Base-by-base conservation (phyloP, 2,113 vertebrate genomes). In the Sinocyclocheilus rhinocerous region DNA sequence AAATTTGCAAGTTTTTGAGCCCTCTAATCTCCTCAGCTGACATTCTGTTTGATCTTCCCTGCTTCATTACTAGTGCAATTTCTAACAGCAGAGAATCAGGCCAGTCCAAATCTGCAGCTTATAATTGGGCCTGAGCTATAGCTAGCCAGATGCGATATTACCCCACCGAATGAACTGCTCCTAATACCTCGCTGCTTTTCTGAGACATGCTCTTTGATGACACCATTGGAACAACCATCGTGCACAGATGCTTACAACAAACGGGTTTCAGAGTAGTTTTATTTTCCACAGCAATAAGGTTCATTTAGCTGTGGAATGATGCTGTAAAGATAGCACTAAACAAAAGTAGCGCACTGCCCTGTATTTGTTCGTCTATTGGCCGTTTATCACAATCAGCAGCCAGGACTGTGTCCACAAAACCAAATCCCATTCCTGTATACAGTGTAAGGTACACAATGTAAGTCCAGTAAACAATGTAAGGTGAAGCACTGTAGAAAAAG, bases 261-360 rank as follows among this genome's bases (percentile, higher is more conserved):
- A 22, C 0, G 29, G 39, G 45, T 45, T 59, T 61, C n/a, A 11
- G 20, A 73, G 63, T 26, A 48, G 15, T 79, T 85, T 76, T 22
- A 65, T 84, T 61, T 86, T 89, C 85, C 63, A 84, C 57, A 29
- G 76, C 55, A 57, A 81, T 84, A 67, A 36, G 55, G 33, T 85
- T 36, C 0, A 18, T 50, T 88, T 77, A 36, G 13, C 11, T 18
- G 26, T 59, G 12, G 59, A 61, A 72, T 50, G 39, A 75, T 20
- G 3, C 2, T 9, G 11, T 59, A n/a, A 50, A 65, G 55, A 84
- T 65, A 7, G 57, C 48, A 84, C 67, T 45, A 4, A 63, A n/a
- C 24, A 18, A 55, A 18, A 22, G 52, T 76, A 69, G 50, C 11
- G 24, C 73, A 67, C 67, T 69, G 33, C 52, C 67, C 65, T 69